Percentiles rank a stretch among this genome's conserved stretches.
These are phyloP conservation scores for Asbolus verrucosus DNA, from an alignment of 1,140 invertebrate genomes.

Conservation along the genomic window DNA sequence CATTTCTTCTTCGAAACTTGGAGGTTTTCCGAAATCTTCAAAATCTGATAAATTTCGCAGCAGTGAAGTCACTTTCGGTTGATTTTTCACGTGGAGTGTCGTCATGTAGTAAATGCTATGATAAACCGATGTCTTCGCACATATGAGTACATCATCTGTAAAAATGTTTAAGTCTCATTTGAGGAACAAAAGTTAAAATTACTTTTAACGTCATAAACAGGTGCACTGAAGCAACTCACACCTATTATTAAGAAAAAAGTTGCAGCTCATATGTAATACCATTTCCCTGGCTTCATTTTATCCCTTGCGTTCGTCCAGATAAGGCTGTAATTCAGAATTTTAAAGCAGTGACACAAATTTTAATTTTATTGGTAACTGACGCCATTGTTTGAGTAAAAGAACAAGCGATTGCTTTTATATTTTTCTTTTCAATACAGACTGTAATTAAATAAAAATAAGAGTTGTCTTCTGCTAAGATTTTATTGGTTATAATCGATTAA, in stretches of 20 bases:
- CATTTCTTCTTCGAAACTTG: neutral
- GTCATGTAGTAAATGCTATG: neutral
- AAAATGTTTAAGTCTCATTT: too few species aligned
- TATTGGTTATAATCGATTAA: too few species aligned
- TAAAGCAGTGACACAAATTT: slow-evolving; percentile 22
- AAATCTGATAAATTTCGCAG: slow-evolving; percentile 2
- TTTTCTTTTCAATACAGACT: too few species aligned
- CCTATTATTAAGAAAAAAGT: slow-evolving; percentile 6
- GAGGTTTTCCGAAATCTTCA: slow-evolving; percentile 2
- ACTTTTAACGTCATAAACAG: slow-evolving; percentile 3
- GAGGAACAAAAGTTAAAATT: too few species aligned
- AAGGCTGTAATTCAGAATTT: slow-evolving; percentile 16
- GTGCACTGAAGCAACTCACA: slow-evolving; percentile 13
- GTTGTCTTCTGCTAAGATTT: too few species aligned
- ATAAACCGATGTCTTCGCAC: neutral
- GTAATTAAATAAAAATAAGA: too few species aligned
- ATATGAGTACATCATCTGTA: neutral
- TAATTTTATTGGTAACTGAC: neutral
- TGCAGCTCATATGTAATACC: slow-evolving; percentile 22
- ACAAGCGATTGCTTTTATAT: too few species aligned
- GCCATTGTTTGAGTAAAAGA: too few species aligned
- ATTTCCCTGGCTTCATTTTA: slow-evolving; percentile 26
- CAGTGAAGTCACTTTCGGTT: neutral
- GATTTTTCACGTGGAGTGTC: neutral
- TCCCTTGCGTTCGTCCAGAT: slow-evolving; percentile 24